Evolutionary conservation across 2,888 invertebrate genomes (phyloP).

Genomic region (Epinotia demarniana): DNA sequence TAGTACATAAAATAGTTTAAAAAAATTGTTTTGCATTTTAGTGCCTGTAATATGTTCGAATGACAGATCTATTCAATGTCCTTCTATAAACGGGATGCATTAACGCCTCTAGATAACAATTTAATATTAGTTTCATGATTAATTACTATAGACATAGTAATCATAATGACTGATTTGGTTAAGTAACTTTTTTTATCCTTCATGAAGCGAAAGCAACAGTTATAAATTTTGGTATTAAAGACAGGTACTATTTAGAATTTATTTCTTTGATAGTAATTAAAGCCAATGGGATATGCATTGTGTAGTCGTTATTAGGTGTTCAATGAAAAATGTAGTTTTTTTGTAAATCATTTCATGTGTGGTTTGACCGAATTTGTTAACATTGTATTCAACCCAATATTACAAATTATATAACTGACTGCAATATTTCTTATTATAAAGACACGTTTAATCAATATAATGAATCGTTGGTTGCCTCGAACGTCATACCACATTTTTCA

Average conservation of each 20-base stretch:
- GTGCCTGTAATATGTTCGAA: slow-evolving; percentile 19
- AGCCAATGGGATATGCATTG: slow-evolving; percentile 2
- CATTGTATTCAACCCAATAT: background rate
- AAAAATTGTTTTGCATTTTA: slow-evolving; percentile 35
- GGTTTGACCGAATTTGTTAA: background rate
- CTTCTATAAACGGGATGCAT: background rate
- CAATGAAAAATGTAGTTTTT: background rate
- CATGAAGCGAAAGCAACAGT: background rate
- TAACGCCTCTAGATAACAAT: slow-evolving; percentile 3
- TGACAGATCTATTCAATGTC: slow-evolving; percentile 1
- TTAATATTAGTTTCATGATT: slow-evolving; percentile 31
- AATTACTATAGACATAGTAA: slow-evolving; percentile 35
- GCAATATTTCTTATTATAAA: background rate
- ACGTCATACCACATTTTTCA: background rate
- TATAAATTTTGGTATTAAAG: background rate
- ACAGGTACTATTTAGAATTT: background rate
- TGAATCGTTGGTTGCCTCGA: background rate
- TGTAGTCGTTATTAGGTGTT: background rate
- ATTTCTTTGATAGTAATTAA: slow-evolving; percentile 13
- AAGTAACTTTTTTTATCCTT: slow-evolving; percentile 58
- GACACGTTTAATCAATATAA: background rate
- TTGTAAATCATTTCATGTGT: background rate
- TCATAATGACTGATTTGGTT: slow-evolving; percentile 74
- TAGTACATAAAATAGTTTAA: slow-evolving; percentile 13
- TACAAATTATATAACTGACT: background rate